Evolutionary conservation across 2,113 vertebrate species (phyloP).

Genomic region (Crotalus horridus): DNA sequence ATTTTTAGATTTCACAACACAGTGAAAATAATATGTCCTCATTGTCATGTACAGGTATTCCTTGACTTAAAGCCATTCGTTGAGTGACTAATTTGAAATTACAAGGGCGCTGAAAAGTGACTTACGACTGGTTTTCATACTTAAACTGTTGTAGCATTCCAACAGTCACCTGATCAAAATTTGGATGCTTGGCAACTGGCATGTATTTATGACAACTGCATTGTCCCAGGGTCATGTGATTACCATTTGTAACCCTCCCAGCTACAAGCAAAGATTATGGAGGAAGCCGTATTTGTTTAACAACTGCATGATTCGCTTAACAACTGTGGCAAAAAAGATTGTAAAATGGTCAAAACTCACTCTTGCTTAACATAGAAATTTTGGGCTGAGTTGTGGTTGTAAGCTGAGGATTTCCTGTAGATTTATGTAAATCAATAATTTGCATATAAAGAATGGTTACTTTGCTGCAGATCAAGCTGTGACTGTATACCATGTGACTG

Average conservation of each 20-base stretch:
- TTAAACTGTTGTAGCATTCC: too few species aligned
- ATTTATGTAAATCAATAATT: neutral
- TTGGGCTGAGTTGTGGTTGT: neutral
- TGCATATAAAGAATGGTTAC: conserved; percentile 12
- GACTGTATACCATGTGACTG: conserved; percentile 25
- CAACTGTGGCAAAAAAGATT: neutral
- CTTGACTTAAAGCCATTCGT: neutral
- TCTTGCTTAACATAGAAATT: neutral
- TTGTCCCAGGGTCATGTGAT: neutral
- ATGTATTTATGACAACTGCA: too few species aligned
- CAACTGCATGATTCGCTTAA: neutral
- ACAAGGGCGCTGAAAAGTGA: neutral
- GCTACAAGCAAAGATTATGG: neutral
- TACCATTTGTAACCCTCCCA: neutral
- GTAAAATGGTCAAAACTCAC: too few species aligned
- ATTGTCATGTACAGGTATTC: neutral
- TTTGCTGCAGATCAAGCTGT: conserved; percentile 28
- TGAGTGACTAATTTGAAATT: neutral
- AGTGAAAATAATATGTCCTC: neutral
- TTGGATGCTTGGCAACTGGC: neutral
- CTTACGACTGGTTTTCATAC: too few species aligned
- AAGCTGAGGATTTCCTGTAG: neutral
- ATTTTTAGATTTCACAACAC: neutral
- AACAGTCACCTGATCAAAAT: neutral
- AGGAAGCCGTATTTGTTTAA: neutral